Conservation (phyloP, 2,113 vertebrate species). For the Megaptera novaeangliae region DNA sequence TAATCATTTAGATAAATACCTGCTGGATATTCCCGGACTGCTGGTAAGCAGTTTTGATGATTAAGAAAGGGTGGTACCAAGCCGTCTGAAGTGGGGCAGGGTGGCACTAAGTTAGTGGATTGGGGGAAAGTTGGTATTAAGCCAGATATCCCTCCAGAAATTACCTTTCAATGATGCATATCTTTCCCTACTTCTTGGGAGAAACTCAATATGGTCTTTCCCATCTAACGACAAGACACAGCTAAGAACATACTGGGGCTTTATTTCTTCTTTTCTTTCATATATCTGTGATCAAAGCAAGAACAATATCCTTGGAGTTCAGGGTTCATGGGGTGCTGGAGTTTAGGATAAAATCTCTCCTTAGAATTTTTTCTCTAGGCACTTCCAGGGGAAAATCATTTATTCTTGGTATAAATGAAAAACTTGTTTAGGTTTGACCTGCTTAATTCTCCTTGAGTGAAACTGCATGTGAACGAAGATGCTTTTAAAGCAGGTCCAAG, state of each 20-base stretch:
- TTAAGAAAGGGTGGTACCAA: not conserved
- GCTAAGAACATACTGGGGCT: not conserved
- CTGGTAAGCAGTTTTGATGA: not conserved
- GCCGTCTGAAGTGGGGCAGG: not conserved
- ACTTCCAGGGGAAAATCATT: constrained; percentile 41
- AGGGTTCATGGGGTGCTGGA: not conserved
- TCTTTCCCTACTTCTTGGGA: not conserved
- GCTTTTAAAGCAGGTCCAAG: not conserved
- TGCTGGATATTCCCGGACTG: not conserved
- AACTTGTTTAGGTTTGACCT: constrained; percentile 51
- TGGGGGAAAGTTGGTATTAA: not conserved
- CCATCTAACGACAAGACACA: not conserved
- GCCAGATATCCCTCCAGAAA: not conserved
- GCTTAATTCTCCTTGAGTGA: constrained; percentile 59
- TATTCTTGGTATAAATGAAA: constrained; percentile 41
- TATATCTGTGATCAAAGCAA: constrained; percentile 49
- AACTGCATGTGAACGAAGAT: constrained; percentile 44
- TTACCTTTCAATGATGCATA: not conserved
- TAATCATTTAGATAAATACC: not conserved
- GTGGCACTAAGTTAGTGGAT: not conserved
- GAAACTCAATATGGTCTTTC: constrained; percentile 4
- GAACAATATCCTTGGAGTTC: constrained; percentile 6
- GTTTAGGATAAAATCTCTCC: constrained; percentile 38
- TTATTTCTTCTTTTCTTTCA: constrained; percentile 27
- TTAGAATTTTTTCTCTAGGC: constrained; percentile 44